Conservation (phyloP, 2,113 vertebrate genomes). For the Heliornis fulica region DNA sequence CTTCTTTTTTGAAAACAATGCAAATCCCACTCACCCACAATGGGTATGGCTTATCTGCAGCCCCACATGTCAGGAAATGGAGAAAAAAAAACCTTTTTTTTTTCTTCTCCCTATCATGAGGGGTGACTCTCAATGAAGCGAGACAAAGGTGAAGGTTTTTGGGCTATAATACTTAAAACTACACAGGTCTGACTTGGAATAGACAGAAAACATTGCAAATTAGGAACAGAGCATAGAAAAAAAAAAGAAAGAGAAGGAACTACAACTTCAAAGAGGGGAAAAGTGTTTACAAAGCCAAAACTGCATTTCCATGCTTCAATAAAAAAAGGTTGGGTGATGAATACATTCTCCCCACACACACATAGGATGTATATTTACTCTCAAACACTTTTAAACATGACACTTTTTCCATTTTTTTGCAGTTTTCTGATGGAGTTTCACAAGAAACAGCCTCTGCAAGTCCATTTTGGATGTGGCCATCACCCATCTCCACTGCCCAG, state of each 20-base stretch:
- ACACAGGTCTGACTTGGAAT: not conserved
- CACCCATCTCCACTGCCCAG: not conserved
- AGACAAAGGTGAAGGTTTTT: not conserved
- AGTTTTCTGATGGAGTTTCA: not conserved
- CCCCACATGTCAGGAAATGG: not conserved
- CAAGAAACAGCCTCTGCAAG: not conserved
- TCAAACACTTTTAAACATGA: not conserved
- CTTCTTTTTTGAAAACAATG: not conserved
- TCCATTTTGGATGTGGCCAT: not conserved
- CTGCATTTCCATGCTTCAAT: not conserved
- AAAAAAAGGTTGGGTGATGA: not conserved
- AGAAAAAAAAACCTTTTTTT: not conserved
- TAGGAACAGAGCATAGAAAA: not conserved
- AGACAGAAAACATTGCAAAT: not conserved
- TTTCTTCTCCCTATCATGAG: not conserved
- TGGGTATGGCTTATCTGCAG: not conserved
- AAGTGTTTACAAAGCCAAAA: not conserved
- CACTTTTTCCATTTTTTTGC: not conserved
- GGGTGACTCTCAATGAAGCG: not conserved
- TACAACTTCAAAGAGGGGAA: not conserved
- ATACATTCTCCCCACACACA: not conserved
- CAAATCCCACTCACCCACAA: not conserved
- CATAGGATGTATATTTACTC: not conserved
- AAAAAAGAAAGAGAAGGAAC: not conserved
- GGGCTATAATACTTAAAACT: fast-evolving